A percentile compares a stretch with the other conserved stretches of the same genome.
Conservation (phyloP, 2,797 vertebrate species). For the Sebastes itinus region DNA sequence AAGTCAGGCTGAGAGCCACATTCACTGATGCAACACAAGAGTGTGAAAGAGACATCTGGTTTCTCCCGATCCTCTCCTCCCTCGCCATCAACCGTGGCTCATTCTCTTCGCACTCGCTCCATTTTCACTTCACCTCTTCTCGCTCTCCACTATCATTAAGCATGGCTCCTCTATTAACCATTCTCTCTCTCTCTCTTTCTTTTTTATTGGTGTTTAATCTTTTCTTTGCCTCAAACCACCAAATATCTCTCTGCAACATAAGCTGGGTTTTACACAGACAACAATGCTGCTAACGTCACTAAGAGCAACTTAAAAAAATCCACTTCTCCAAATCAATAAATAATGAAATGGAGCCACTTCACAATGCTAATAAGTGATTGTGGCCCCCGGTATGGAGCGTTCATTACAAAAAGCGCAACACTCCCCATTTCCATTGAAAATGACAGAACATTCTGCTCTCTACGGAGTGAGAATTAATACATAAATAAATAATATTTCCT, state of each 20-base stretch:
- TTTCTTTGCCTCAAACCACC: background rate
- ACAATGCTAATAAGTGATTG: background rate
- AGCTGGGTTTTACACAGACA: constrained; percentile 6
- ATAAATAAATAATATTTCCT: constrained; percentile 6
- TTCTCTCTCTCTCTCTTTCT: background rate
- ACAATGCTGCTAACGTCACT: background rate
- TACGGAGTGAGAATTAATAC: background rate
- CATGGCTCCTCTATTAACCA: constrained; percentile 7
- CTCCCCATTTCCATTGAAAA: constrained; percentile 16
- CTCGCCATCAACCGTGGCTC: constrained; percentile 10
- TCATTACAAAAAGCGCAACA: constrained; percentile 10
- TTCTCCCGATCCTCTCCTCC: constrained; percentile 29
- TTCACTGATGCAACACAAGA: constrained; percentile 52
- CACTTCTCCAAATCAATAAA: constrained; percentile 9
- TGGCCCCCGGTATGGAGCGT: background rate
- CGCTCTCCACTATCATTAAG: constrained; percentile 34
- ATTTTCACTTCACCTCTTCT: constrained; percentile 46
- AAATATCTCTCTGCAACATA: constrained; percentile 6
- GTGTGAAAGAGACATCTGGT: constrained; percentile 76
- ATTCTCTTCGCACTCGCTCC: constrained; percentile 15
- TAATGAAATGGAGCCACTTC: constrained; percentile 22
- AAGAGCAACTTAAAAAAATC: constrained; percentile 20
- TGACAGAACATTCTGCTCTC: constrained; percentile 13
- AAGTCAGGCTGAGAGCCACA: constrained; percentile 52
- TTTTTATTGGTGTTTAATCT: background rate